These are phyloP conservation scores for Barypeithes pellucidus DNA, from an alignment of 2,888 invertebrate genomes.

Conservation along the genomic window DNA sequence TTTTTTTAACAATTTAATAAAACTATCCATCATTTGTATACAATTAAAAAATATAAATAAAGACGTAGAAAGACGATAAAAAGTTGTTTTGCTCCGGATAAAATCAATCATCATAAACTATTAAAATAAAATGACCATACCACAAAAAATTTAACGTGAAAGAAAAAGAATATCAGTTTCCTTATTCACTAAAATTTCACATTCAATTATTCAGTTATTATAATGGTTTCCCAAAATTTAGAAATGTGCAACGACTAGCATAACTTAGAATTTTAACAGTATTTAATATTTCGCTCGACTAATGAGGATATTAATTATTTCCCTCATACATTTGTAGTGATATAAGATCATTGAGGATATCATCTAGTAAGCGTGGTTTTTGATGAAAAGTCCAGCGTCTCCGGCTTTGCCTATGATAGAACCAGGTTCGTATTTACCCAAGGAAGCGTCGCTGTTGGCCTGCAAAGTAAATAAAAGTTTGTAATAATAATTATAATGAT, in stretches of 20 bases:
- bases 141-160: neutral
- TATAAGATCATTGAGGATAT: neutral
- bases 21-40: constrained; percentile 29
- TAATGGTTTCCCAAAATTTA: constrained; percentile 18
- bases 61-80: constrained; percentile 22
- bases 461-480: constrained; percentile 53
- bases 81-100: constrained; percentile 1
- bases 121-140: neutral
- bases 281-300: constrained; percentile 20
- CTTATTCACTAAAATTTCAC: constrained; percentile 18
- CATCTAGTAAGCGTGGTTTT: constrained; percentile 94
- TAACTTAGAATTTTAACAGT: constrained; percentile 36
- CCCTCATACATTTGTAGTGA: constrained; percentile 5
- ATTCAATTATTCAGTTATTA: constrained; percentile 15
- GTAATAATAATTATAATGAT: no score
- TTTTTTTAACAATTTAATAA: constrained; percentile 36
- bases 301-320: constrained; percentile 30
- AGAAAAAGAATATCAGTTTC: neutral
- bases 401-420: constrained; percentile 90
- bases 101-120: neutral
- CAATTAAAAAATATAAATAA: constrained; percentile 30
- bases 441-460: constrained; percentile 88
- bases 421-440: constrained; percentile 93
- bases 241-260: constrained; percentile 28
- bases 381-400: constrained; percentile 91